Base-by-base conservation (phyloP, 2,797 vertebrate species). In the Tokudaia muenninki region DNA sequence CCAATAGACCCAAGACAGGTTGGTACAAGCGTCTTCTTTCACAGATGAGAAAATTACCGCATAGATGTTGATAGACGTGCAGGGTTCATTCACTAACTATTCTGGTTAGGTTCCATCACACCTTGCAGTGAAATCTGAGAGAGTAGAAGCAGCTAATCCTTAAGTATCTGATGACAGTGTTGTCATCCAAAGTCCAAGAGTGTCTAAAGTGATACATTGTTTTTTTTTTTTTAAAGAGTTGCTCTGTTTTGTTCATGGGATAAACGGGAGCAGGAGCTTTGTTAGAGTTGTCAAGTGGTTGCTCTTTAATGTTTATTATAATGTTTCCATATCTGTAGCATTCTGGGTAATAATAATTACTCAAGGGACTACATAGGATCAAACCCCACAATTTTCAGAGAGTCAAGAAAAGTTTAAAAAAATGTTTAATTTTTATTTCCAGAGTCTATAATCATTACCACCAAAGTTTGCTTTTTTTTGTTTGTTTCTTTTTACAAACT, bases 211-310 rank as follows among this genome's bases (percentile, higher is more conserved):
- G 52, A 82, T 61, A 81, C 31, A 6, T 2, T 41, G 41, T 41
- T 41, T 41, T 41, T 81, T 57, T 34, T 34, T 26, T 65, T 65
- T 65, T 4, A 65, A 31, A 26, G 31, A 91, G 9, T 67, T 87
- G 13, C 63, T 13, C 14, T 84, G 16, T 55, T 94, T 92, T 84
- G 84, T 65, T 88, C 94, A 88, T 94, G 55, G 8, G 24, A 83
- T 94, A 90, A 13, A 10, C 59, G 37, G 9, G 70, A 90, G 8
- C 2, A 26, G 74, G 37, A 31, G n/a, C 17, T 78, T 94, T 90
- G 90, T 59, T 89, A 92, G 19, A 96, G 37, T 84, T 55, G 34
- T 3, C 65, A 80, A 87, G 70, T 57, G 47, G 90, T 72, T 77
- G 57, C n/a, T 93, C 2, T 72, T 79, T 65, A 94, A 52, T 92